Conservation (phyloP, 1,140 invertebrate species). For the Eubasilissa regina region DNA sequence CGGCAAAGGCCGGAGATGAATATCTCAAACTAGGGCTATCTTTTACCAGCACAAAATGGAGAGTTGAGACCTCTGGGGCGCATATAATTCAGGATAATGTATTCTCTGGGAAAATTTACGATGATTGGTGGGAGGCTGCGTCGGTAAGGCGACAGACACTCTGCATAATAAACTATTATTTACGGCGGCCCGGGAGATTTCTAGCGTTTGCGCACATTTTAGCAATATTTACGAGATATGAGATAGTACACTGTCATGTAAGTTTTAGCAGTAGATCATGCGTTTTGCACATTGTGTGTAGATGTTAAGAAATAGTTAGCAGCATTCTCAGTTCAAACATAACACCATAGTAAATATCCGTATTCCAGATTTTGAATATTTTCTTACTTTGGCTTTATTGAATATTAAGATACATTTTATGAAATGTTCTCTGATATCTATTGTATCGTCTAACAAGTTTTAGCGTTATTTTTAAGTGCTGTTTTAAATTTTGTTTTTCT, state of each 20-base stretch:
- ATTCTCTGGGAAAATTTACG: constrained; percentile 47
- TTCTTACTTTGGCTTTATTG: too few species aligned
- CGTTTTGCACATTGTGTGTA: neutral
- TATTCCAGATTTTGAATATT: too few species aligned
- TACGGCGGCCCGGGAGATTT: constrained; percentile 34
- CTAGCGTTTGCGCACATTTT: constrained; percentile 42
- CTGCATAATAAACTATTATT: constrained; percentile 48
- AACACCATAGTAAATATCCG: too few species aligned
- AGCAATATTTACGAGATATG: constrained; percentile 18
- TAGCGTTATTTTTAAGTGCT: too few species aligned
- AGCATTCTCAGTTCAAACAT: too few species aligned
- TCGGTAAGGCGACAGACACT: constrained; percentile 35
- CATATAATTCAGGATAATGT: constrained; percentile 51
- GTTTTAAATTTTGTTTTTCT: too few species aligned
- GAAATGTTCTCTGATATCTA: too few species aligned
- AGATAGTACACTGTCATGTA: constrained; percentile 1
- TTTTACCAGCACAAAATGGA: neutral
- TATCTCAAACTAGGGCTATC: constrained; percentile 20
- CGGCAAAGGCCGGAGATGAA: too few species aligned
- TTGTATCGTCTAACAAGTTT: too few species aligned
- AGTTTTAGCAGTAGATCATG: constrained; percentile 12
- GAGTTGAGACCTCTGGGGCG: constrained; percentile 30
- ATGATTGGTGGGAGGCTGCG: constrained; percentile 36
- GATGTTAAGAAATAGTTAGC: neutral
- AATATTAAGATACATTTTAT: too few species aligned